These are phyloP conservation scores for Scopus umbretta DNA, from an alignment of 2,113 vertebrate genomes.

Conservation along the genomic window DNA sequence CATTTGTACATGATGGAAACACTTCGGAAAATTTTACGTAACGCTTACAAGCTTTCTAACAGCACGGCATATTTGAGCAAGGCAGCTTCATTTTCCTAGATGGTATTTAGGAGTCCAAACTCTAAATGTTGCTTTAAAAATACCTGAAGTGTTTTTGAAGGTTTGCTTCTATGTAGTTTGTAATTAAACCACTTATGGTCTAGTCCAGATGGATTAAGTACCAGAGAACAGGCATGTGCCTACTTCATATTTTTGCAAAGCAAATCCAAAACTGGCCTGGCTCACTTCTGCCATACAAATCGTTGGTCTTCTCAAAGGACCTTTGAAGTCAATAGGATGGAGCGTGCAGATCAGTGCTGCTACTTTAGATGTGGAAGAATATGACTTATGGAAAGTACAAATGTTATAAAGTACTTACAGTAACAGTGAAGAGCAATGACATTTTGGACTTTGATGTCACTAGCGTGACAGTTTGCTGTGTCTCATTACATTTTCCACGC, in stretches of 20 bases:
- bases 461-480: background rate
- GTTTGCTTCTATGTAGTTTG: fast-evolving
- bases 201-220: background rate
- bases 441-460: background rate
- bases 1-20: background rate
- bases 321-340: background rate
- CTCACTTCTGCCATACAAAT: background rate
- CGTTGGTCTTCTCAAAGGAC: background rate
- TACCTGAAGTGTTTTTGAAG: background rate
- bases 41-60: background rate
- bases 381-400: background rate
- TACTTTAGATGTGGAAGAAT: background rate
- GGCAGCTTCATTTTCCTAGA: background rate
- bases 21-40: background rate
- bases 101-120: background rate
- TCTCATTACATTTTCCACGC: background rate
- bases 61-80: background rate
- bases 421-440: background rate
- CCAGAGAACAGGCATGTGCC: background rate
- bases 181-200: background rate
- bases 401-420: background rate
- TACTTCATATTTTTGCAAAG: background rate
- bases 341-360: fast-evolving
- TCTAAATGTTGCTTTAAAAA: background rate
- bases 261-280: background rate